Conservation (phyloP, 64 coral and sea anemone species). For the Actinia tenebrosa region DNA sequence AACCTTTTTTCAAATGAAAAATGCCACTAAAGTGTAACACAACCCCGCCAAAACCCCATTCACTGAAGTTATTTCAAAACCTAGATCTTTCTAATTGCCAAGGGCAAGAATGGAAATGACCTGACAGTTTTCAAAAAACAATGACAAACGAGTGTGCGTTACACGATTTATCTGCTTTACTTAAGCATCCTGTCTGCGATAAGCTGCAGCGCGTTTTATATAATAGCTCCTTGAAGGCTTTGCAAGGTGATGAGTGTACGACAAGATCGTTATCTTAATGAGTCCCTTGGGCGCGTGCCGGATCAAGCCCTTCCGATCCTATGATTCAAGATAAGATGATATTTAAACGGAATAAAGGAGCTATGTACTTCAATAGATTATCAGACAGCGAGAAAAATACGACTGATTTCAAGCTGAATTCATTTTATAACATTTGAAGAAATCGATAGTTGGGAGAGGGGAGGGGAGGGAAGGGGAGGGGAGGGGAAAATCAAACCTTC, state of each 20-base stretch:
- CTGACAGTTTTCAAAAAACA: background rate
- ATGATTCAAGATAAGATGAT: background rate
- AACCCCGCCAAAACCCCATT: no score
- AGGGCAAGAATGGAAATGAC: background rate
- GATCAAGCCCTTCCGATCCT: background rate
- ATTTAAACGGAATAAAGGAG: background rate
- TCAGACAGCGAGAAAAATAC: background rate
- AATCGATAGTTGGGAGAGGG: no score
- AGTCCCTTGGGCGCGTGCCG: background rate
- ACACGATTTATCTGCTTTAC: background rate
- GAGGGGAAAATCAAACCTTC: no score
- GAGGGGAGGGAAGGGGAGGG: no score
- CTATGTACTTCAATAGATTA: background rate
- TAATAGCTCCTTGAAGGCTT: background rate
- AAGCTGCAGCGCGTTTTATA: background rate
- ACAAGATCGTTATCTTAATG: background rate
- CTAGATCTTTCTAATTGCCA: background rate
- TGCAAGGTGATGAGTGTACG: background rate
- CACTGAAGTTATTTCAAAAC: no score
- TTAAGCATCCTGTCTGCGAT: slow-evolving; percentile 2
- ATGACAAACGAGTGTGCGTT: background rate
- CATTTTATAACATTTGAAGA: background rate
- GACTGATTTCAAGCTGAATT: background rate
- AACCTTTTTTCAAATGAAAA: background rate
- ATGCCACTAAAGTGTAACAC: background rate